phyloP scores from a whole-genome alignment of 2,797 vertebrate genomes.

The Takifugu ocellatus region DNA sequence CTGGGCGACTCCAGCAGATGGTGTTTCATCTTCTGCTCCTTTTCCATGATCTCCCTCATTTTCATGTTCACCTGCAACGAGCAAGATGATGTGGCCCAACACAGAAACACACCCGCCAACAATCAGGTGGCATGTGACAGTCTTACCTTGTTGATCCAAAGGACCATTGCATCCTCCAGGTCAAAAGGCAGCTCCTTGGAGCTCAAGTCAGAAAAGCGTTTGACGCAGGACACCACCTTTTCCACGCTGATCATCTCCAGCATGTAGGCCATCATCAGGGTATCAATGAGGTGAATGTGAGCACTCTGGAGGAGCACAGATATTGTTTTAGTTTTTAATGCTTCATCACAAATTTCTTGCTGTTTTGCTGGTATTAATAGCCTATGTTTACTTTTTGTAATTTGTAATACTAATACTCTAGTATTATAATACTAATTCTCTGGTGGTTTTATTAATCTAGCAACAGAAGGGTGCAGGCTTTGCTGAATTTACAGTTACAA shows the following conservation, averaged over 20 bases:
- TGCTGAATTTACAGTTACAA: neutral
- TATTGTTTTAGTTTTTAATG: neutral
- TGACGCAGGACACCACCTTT: constrained; percentile 88
- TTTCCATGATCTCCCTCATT: constrained; percentile 89
- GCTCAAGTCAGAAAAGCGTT: constrained; percentile 90
- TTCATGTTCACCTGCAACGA: constrained; percentile 86
- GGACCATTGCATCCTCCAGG: constrained; percentile 92
- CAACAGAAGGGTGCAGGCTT: too few species aligned
- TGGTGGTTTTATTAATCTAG: too few species aligned
- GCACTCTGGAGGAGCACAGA: constrained; percentile 75
- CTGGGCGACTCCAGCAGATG: constrained; percentile 88
- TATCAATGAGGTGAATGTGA: constrained; percentile 93
- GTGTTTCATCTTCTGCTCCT: constrained; percentile 88
- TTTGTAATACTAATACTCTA: too few species aligned
- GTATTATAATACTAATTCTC: too few species aligned
- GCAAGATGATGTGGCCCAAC: neutral
- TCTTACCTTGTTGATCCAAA: constrained; percentile 96
- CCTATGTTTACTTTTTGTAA: too few species aligned
- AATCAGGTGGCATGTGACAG: neutral
- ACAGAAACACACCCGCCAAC: too few species aligned
- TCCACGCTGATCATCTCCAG: constrained; percentile 96
- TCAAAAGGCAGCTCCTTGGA: constrained; percentile 91
- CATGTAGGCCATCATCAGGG: constrained; percentile 91
- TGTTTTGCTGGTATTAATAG: neutral
- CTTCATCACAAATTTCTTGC: neutral